phyloP scores from a whole-genome alignment of 2,113 vertebrate genomes.

The Oceanites oceanicus region DNA sequence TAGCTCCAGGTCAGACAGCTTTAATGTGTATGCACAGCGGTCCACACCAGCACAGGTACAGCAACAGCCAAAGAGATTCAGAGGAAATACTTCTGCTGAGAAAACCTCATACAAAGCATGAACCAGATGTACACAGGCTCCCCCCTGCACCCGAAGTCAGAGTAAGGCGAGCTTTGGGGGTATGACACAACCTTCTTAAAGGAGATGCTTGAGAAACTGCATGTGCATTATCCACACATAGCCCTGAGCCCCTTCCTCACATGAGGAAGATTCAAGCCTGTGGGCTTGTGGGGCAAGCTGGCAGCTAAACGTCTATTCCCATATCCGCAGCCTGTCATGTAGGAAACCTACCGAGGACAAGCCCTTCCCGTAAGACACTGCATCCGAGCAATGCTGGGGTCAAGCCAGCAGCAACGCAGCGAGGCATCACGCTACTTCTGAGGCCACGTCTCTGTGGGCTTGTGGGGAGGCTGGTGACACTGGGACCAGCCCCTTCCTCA shows the following conservation, averaged over 20 bases:
- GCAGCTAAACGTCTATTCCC: neutral
- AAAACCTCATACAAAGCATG: neutral
- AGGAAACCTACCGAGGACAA: neutral
- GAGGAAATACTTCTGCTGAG: neutral
- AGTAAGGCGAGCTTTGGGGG: neutral
- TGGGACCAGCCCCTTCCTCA: neutral
- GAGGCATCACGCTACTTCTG: neutral
- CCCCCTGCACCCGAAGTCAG: neutral
- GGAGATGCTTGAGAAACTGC: neutral
- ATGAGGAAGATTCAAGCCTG: neutral
- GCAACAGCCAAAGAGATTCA: neutral
- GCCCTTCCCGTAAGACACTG: neutral
- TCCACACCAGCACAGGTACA: neutral
- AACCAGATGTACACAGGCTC: neutral
- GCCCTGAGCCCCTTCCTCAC: neutral
- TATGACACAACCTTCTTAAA: neutral
- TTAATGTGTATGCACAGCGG: fast-evolving
- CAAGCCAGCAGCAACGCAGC: neutral
- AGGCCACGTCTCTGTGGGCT: neutral
- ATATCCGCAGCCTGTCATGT: neutral
- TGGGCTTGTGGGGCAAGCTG: neutral
- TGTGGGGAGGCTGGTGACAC: neutral
- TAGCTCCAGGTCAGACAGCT: neutral
- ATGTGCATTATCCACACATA: neutral
- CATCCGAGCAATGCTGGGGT: neutral